Evolutionary conservation across 1,140 invertebrate species (phyloP).

Genomic region (Leptopilina clavipes): DNA sequence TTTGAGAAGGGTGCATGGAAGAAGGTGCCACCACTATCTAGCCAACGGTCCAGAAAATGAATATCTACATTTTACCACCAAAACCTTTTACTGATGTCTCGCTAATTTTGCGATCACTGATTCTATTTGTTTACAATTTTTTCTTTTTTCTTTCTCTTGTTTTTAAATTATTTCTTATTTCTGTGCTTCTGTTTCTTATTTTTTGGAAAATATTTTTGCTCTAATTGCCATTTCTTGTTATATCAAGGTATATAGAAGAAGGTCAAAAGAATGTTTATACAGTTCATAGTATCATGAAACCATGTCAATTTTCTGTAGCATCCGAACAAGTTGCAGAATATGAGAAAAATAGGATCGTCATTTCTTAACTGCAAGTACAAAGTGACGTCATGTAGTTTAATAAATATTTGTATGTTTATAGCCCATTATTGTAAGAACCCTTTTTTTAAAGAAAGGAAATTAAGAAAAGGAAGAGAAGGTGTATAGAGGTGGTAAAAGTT

Average conservation of each 20-base stretch:
- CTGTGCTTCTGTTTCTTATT: too few species aligned
- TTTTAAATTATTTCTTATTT: too few species aligned
- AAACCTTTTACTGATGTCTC: constrained; percentile 45
- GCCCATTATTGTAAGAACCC: background rate
- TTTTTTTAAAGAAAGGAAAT: background rate
- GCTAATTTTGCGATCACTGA: too few species aligned
- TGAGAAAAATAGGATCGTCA: background rate
- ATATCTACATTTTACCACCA: constrained; percentile 48
- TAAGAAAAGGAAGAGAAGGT: background rate
- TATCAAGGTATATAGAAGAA: too few species aligned
- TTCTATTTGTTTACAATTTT: too few species aligned
- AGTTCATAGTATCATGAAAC: background rate
- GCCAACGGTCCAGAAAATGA: constrained; percentile 62
- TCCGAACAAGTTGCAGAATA: constrained; percentile 6
- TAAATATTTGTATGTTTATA: background rate
- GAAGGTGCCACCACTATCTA: constrained; percentile 46
- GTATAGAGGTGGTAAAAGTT: background rate
- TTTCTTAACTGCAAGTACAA: constrained; percentile 16
- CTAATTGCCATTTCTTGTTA: background rate
- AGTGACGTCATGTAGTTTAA: constrained; percentile 7
- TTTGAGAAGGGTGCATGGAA: constrained; percentile 52
- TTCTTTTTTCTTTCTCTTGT: too few species aligned
- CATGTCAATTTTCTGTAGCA: constrained; percentile 4
- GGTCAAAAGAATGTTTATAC: background rate
- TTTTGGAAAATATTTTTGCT: background rate